These are phyloP conservation scores for Acestrorhynchus altus DNA, from an alignment of 2,797 vertebrate species.

Conservation along the genomic window DNA sequence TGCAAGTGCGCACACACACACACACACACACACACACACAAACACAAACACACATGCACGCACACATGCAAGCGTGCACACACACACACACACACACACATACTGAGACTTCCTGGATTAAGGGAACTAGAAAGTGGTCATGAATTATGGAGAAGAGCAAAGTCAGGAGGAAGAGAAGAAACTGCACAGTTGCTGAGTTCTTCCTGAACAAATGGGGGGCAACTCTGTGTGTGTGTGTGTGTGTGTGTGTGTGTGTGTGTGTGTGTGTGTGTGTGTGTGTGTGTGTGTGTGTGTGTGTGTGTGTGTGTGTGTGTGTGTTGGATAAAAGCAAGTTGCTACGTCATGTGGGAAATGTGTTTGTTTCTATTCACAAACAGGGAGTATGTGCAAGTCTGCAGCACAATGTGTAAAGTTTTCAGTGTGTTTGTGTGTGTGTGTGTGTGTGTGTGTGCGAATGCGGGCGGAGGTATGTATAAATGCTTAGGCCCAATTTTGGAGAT, in stretches of 20 bases:
- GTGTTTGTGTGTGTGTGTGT: conserved; percentile 54
- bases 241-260: no score
- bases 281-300: no score
- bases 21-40: conserved; percentile 19
- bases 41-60: conserved; percentile 10
- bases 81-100: conserved; percentile 50
- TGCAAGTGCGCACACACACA: conserved; percentile 37
- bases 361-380: conserved; percentile 33
- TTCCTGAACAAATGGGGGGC: background rate
- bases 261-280: background rate
- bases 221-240: background rate
- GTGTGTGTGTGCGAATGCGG: conserved; percentile 35
- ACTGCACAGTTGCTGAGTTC: conserved; percentile 53
- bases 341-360: conserved; percentile 31
- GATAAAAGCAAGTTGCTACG: background rate
- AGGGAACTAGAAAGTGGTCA: conserved; percentile 59
- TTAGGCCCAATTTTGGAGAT: no score
- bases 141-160: conserved; percentile 66
- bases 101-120: conserved; percentile 39
- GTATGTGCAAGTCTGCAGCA: conserved; percentile 25
- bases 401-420: conserved; percentile 16
- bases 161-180: conserved; percentile 62
- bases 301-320: conserved; percentile 1
- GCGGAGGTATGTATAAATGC: no score
- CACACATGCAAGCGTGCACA: conserved; percentile 47